Base-by-base conservation (phyloP, 2,797 vertebrate species). In the Muscicapa comitata region DNA sequence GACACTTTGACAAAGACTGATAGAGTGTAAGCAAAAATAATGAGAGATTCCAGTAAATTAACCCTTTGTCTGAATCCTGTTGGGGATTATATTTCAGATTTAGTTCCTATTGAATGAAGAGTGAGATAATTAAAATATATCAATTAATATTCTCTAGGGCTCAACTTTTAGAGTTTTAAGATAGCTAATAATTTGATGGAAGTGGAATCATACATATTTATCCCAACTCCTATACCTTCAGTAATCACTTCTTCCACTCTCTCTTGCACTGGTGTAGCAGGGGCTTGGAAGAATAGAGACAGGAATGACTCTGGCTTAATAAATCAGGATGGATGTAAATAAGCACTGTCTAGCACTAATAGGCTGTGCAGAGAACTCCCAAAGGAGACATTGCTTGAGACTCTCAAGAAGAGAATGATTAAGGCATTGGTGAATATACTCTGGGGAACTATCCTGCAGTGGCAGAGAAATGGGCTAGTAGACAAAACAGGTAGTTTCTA, bases 321-420 rank as follows among this genome's bases (percentile, higher is more conserved):
- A 95, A 94, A 91, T 78, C 8, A 66, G 65, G 33, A 66, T 65
- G 76, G 95, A 61, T 91, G 88, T 65, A 85, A 96, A 91, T 66
- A 94, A 93, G 89, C 42, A 35, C 50, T 90, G 87, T 62, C 85
- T 78, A 66, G 75, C 54, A 73, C 71, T 88, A 96, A 94, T 53
- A 75, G 84, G 93, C 79, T 93, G 86, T 82, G 82, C 76, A 84
- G 76, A 35, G 59, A 88, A 88, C 33, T 96, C 95, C 94, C 91
- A 78, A 45, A 86, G 82, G 94, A 86, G 33, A 17, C 63, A 23
- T 88, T 96, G 73, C 94, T 86, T 55, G 94, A 94, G 72, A 86
- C 85, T 95, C 83, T 78, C 86, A 81, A 94, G 94, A 90, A 53
- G 43, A 70, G 70, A 63, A 86, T 96, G 93, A 97, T 94, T 93